Evolutionary conservation across 2,888 invertebrate genomes (phyloP), one percentile per base, ranked within the genome.

Genomic region (Balanococcus diminutus): DNA sequence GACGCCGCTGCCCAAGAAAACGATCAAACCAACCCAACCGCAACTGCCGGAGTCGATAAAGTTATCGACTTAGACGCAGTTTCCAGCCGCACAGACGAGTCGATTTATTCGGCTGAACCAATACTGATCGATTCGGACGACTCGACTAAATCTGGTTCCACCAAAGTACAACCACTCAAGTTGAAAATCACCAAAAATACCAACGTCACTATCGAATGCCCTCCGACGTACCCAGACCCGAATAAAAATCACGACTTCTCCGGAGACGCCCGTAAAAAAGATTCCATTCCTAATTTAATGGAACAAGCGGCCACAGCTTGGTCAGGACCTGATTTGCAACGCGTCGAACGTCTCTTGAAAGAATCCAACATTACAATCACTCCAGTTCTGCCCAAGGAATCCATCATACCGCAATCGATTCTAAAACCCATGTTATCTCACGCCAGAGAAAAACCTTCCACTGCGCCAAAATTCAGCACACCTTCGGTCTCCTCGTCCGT

Each of bases 341-440:
- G 86, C 4, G 87, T 87, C 11, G 87, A 87, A 85, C 86, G 87
- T 46, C 86, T 87, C 14, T 82, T 87, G 51, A 87, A 87, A 82
- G 87, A 87, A 85, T 87, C 87, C n/a, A 87, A 87, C 81, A 86
- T 87, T n/a, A 87, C 87, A 2, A 87, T 87, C n/a, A 87, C 87
- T 61, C 87, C 87, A 14, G 87, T 87, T 22, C 31, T 75, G 16
- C 8, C 67, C 16, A 39, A 39, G 11, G 32, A 84, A 42, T n/a
- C n/a, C n/a, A n/a, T n/a, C n/a, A n/a, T n/a, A 8, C n/a, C 84
- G 1, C 22, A 31, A 0, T 75, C 84, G 11, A 51, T 84, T 36
- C 14, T 75, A 2, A 84, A 84, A 42, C 67, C 84, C 14, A 84
- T 72, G 3, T n/a, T 16, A 16, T n/a, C n/a, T n/a, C n/a, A n/a